phyloP scores from a whole-genome alignment of 1,140 invertebrate species.

The Aphelenchoides fujianensis region DNA sequence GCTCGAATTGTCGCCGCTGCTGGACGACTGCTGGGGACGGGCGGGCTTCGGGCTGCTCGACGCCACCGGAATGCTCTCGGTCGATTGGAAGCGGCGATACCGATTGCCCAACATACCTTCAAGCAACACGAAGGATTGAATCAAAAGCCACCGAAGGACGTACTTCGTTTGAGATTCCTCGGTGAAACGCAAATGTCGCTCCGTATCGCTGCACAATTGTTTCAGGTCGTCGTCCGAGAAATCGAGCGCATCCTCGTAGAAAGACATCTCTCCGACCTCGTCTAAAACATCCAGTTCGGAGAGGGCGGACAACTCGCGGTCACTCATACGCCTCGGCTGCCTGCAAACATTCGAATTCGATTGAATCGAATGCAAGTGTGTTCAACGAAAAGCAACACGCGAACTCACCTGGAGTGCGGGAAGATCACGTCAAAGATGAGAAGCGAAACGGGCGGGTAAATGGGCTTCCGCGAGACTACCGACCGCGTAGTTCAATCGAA shows the following conservation, averaged over 20 bases:
- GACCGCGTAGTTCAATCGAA: no score
- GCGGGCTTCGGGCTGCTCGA: neutral
- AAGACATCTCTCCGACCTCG: neutral
- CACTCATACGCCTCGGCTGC: conserved; percentile 1
- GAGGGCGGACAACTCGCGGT: neutral
- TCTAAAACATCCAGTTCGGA: neutral
- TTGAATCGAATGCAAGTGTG: no score
- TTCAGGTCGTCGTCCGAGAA: conserved; percentile 1
- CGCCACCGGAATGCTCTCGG: neutral
- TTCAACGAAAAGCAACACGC: no score
- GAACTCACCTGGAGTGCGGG: no score
- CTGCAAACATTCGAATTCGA: no score
- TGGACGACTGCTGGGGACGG: neutral
- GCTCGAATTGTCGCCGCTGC: conserved; percentile 16
- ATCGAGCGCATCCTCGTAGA: conserved; percentile 13
- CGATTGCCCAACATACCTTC: neutral
- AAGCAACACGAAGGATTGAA: neutral
- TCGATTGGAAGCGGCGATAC: neutral
- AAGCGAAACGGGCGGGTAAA: no score
- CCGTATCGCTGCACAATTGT: conserved; percentile 2
- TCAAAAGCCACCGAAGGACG: neutral
- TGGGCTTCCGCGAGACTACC: no score
- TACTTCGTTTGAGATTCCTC: neutral
- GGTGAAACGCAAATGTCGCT: neutral
- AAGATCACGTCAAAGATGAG: no score